These are phyloP conservation scores for Eira barbara DNA, from an alignment of 2,113 vertebrate genomes.

Conservation along the genomic window DNA sequence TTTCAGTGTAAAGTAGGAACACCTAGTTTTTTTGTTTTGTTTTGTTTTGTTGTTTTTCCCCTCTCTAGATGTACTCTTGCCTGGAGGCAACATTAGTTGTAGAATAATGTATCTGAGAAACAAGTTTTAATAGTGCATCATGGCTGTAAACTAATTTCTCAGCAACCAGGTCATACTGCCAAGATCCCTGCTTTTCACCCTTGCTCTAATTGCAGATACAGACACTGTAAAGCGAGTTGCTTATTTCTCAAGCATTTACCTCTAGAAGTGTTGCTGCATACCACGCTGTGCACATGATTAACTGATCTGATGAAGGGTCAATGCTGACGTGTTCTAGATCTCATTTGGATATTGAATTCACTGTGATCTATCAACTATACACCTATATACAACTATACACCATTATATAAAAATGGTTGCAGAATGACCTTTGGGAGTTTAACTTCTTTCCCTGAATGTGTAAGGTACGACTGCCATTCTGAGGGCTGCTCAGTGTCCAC, in stretches of 20 bases:
- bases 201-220: neutral
- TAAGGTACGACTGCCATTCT: neutral
- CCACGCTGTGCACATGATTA: neutral
- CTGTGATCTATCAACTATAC: neutral
- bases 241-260: neutral
- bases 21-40: neutral
- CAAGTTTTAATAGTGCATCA: neutral
- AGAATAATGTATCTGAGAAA: neutral
- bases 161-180: neutral
- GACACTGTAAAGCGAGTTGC: fast-evolving
- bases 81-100: neutral
- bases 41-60: neutral
- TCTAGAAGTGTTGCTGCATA: neutral
- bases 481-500: neutral
- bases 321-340: neutral
- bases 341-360: neutral
- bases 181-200: neutral
- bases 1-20: neutral
- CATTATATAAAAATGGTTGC: neutral
- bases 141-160: neutral
- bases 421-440: neutral
- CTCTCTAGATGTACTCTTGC: neutral
- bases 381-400: neutral
- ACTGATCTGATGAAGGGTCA: neutral
- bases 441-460: neutral